Base-by-base conservation (phyloP, 2,797 vertebrate genomes). In the Gymnoscopelus microlampas region DNA sequence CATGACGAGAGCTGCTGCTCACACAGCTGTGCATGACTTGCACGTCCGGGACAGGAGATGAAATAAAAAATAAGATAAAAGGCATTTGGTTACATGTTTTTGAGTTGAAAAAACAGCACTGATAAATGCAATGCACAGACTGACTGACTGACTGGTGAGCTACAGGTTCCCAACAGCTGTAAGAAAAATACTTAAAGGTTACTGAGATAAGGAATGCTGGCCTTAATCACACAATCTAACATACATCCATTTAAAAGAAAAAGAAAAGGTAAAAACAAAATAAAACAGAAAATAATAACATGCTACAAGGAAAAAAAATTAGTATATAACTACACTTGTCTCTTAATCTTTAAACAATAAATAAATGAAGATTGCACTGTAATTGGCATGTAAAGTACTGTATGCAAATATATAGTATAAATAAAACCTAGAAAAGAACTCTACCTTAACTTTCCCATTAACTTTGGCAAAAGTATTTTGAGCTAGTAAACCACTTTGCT, bases 351-450 rank as follows among this genome's bases (percentile, higher is more conserved):
- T 96, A 94, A 96, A 98, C 95, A 99, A 99, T 99, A 99, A 99
- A 99, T 99, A 99, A 99, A 94, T 92, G 91, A 95, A 96, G 96
- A 99, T 99, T 99, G 98, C 98, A 99, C 97, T 98, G 96, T 98
- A 97, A 98, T 98, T 98, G 96, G 96, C 96, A 96, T 98, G 96
- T 98, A 98, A 99, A 98, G 97, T 97, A 98, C 96, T 96, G 97
- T 96, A 98, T 97, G 96, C 97, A 97, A 93, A 96, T 97, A 98
- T 98, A 97, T 95, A 97, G 97, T 97, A 98, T 98, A 98, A 99
- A 98, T 98, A 98, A 92, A 96, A 96, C 94, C 94, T 94, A 96
- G 91, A 95, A 96, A 96, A 93, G 95, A 95, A 96, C 94, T 96
- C 90, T 92, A 94, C 90, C 95, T 94, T 95, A 94, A 90, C 93